Evolutionary conservation across 2,113 vertebrate genomes (phyloP), one percentile per base, ranked within the genome.

Genomic region (Hyperoodon ampullatus): DNA sequence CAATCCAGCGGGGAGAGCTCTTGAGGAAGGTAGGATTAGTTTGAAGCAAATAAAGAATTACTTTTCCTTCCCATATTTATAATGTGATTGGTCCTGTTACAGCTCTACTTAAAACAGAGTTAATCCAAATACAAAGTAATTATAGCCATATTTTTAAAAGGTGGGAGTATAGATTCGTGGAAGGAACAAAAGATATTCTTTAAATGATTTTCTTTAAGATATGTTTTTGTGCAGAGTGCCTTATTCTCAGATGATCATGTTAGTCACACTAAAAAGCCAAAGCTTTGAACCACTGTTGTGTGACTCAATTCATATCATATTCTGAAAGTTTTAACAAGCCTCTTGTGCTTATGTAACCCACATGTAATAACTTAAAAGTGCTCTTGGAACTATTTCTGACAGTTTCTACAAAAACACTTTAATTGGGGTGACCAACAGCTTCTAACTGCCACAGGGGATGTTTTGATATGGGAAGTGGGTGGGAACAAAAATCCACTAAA

Each of bases 281-380:
- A 90, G 28, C 58, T 83, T 91, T 94, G 86, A 93, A 83, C 66
- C 58, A 66, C 30, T 35, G 23, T 63, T 96, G 33, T 90, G 72
- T 97, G 85, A 96, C 88, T 97, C 89, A 95, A 83, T 93, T 93
- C 78, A 61, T 88, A 90, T 94, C 71, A 44, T 93, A 80, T 92
- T 95, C 90, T 87, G 77, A 83, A 89, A 44, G 35, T 94, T 97
- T 96, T 96, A 97, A 96, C 33, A n/a, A 97, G 94, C 35, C 50
- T 81, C 83, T 30, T 58, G 89, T 80, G 92, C 92, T 97, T 97
- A 97, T 97, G 93, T 95, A 97, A 98, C 83, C 78, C 82, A 95
- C 92, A 96, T 71, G 96, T 92, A 97, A 97, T 97, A 95, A 96
- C 16, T 98, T 94, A 97, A 97, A 92, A 97, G 96, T 84, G 50